phyloP scores from a whole-genome alignment of 2,888 invertebrate genomes.

The Melanostoma mellinum region DNA sequence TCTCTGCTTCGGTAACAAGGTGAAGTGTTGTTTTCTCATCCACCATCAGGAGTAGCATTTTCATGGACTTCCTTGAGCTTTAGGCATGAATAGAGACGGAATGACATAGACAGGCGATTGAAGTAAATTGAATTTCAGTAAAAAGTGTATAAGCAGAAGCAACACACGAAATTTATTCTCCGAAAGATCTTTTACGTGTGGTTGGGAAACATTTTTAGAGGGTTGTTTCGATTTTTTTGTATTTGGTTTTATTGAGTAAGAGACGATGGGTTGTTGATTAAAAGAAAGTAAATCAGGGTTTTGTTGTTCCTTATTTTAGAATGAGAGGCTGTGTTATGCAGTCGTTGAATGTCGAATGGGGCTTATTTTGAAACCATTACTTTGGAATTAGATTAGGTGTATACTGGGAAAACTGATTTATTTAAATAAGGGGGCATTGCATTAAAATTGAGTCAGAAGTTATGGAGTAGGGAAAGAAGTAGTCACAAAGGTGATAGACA shows the following conservation, averaged over 20 bases:
- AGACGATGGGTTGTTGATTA: constrained; percentile 40
- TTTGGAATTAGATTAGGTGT: constrained; percentile 30
- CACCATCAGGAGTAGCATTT: constrained; percentile 1
- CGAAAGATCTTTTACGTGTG: constrained; percentile 42
- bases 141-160: neutral
- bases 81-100: constrained; percentile 46
- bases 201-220: constrained; percentile 18
- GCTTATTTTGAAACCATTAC: constrained; percentile 25
- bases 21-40: constrained; percentile 4
- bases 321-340: constrained; percentile 10
- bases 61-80: constrained; percentile 41
- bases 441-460: no score
- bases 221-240: neutral
- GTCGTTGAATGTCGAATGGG: neutral
- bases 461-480: no score
- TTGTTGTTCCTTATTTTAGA: constrained; percentile 33
- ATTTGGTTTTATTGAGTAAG: constrained; percentile 38
- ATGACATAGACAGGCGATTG: constrained; percentile 60
- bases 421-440: no score
- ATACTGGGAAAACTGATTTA: no score
- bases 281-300: constrained; percentile 33
- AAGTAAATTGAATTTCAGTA: constrained; percentile 65
- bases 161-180: constrained; percentile 34
- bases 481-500: no score
- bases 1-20: neutral